phyloP scores from a whole-genome alignment of 2,797 vertebrate species.

The Gorsachius magnificus region DNA sequence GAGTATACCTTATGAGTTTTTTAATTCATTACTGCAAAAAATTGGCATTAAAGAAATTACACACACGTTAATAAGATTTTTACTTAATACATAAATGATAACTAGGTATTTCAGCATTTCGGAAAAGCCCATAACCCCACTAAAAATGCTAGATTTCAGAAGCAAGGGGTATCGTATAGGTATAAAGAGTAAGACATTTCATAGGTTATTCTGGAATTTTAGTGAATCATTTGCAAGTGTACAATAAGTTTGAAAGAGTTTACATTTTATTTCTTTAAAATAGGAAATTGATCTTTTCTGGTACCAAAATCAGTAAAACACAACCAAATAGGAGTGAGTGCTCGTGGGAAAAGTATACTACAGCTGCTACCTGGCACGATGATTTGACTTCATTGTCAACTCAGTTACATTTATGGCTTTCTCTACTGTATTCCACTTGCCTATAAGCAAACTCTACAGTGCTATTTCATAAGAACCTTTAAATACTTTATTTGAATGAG shows the following conservation, averaged over 20 bases:
- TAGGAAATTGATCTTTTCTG: background rate
- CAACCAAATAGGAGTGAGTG: background rate
- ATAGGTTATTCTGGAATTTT: background rate
- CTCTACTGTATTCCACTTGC: background rate
- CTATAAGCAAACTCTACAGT: background rate
- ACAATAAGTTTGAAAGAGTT: background rate
- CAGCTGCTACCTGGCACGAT: background rate
- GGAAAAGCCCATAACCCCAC: background rate
- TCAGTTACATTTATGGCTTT: background rate
- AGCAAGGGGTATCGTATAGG: background rate
- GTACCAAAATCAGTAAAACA: background rate
- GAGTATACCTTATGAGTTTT: background rate
- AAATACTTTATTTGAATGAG: background rate
- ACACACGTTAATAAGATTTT: background rate
- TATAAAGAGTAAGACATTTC: background rate
- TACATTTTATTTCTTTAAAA: background rate
- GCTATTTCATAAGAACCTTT: background rate
- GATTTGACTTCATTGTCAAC: background rate
- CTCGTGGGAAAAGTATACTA: background rate
- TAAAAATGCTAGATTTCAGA: background rate
- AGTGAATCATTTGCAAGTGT: background rate
- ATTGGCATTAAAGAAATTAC: background rate
- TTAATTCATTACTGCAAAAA: background rate
- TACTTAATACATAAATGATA: background rate
- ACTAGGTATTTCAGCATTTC: background rate